Base-by-base conservation (phyloP, 2,113 vertebrate genomes). In the Ptilonorhynchus violaceus region DNA sequence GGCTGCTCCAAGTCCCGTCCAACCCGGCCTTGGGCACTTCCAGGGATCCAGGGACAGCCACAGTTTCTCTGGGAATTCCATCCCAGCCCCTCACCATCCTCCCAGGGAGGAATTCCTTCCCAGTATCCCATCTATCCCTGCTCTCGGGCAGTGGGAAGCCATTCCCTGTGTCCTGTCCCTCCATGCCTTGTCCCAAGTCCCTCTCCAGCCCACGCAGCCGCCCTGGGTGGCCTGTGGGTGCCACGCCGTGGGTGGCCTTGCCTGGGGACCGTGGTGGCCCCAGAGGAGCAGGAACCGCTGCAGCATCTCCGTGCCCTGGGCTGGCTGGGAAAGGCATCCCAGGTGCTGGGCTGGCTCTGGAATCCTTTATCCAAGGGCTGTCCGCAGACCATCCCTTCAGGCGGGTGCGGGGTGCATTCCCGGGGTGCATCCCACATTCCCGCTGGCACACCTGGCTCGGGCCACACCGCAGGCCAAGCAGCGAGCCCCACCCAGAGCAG, bases 91-190 rank as follows among this genome's bases (percentile, higher is more conserved):
- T 68, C 1, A 12, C 37, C 60, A 46, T 13, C 19, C 23, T 59
- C 9, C 0, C 9, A 53, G 77, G 2, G 2, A 53, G 0, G 0
- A 35, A 53, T 68, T n/a, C 19, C 46, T 75, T 10, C 69, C 69
- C 78, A 31, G 5, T 3, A 1, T 60, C 60, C 87, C 37, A 30
- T 7, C 33, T 11, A 15, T 0, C 11, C 16, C 46, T 67, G 6
- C 58, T 11, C 24, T 25, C n/a, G 46, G 39, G 33, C 69, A 82
- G 2, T 17, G 41, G 46, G 52, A 58, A 78, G 20, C 46, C 62
- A 18, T 75, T 60, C n/a, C 70, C 62, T 10, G 47, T 9, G 55
- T 25, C 20, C 39, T 53, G 47, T 53, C 7, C 16, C 69, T 53
- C 87, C 13, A 5, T 0, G 2, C 52, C n/a, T 30, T 75, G 33